Evolutionary conservation across 2,113 vertebrate genomes (phyloP).

Genomic region (Melanerpes aurifrons): DNA sequence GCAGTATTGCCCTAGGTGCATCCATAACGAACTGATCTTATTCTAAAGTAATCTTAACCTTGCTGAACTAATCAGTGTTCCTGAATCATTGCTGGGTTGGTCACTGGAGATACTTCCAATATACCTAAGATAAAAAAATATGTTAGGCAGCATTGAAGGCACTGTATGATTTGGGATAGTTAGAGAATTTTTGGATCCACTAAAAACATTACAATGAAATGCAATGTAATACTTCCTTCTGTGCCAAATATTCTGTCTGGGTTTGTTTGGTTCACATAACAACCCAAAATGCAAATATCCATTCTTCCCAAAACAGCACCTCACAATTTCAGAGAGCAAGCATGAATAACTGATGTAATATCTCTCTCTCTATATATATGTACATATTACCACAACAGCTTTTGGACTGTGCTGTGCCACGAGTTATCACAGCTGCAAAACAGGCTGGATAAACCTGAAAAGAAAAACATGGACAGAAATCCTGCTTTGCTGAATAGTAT

Average conservation of each 20-base stretch:
- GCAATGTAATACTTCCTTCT: neutral
- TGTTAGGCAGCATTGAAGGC: neutral
- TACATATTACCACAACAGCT: neutral
- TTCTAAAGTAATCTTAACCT: slow-evolving; percentile 15
- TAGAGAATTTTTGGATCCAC: slow-evolving; percentile 6
- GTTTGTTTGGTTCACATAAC: slow-evolving; percentile 25
- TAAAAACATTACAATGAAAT: neutral
- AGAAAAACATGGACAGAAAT: slow-evolving; percentile 12
- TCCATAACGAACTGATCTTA: slow-evolving; percentile 40
- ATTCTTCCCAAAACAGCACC: neutral
- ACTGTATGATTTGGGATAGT: neutral
- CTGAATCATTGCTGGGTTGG: neutral
- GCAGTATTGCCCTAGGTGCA: neutral
- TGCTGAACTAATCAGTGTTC: neutral
- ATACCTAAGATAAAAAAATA: neutral
- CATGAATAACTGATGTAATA: neutral
- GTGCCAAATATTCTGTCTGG: neutral
- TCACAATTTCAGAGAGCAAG: neutral
- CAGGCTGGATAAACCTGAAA: slow-evolving; percentile 12
- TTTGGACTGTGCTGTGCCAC: neutral
- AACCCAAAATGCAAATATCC: neutral
- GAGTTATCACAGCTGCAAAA: slow-evolving; percentile 27
- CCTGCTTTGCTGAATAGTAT: neutral
- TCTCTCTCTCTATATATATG: neutral
- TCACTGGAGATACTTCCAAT: neutral